Evolutionary conservation across 1,140 invertebrate genomes (phyloP).

Genomic region (Dryas iulia): DNA sequence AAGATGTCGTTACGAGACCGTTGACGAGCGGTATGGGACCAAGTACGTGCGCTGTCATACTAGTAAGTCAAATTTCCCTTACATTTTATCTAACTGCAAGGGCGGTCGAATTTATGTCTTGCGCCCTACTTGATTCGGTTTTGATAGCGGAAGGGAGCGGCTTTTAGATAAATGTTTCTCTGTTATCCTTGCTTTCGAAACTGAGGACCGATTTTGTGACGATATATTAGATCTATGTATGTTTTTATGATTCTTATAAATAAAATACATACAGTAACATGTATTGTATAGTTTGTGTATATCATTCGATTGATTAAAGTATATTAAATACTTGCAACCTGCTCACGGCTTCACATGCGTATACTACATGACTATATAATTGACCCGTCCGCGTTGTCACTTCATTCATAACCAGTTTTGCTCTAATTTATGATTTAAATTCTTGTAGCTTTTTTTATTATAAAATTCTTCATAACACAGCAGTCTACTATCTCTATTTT

Average conservation of each 20-base stretch:
- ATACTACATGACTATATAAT: too few species aligned
- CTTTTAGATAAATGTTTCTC: constrained; percentile 74
- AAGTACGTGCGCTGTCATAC: constrained; percentile 50
- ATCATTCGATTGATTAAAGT: too few species aligned
- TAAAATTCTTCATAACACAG: too few species aligned
- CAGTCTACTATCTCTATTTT: too few species aligned
- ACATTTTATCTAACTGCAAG: constrained; percentile 75
- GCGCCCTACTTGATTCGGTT: constrained; percentile 75
- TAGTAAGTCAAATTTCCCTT: constrained; percentile 75
- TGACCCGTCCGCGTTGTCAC: too few species aligned
- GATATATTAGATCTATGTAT: constrained; percentile 48
- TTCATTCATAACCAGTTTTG: too few species aligned
- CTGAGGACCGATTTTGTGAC: constrained; percentile 60
- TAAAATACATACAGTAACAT: not conserved
- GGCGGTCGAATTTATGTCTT: constrained; percentile 72
- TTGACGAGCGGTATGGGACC: constrained; percentile 25
- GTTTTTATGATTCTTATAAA: not conserved
- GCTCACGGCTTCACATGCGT: too few species aligned
- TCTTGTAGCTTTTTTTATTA: too few species aligned
- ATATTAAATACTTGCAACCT: too few species aligned
- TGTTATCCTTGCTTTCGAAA: constrained; percentile 39
- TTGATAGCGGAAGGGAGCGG: constrained; percentile 72
- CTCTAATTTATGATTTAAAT: too few species aligned
- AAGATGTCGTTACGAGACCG: constrained; percentile 61
- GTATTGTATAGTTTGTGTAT: not conserved